Evolutionary conservation across 1,140 invertebrate species (phyloP).

Genomic region (Drosophila guanche): DNA sequence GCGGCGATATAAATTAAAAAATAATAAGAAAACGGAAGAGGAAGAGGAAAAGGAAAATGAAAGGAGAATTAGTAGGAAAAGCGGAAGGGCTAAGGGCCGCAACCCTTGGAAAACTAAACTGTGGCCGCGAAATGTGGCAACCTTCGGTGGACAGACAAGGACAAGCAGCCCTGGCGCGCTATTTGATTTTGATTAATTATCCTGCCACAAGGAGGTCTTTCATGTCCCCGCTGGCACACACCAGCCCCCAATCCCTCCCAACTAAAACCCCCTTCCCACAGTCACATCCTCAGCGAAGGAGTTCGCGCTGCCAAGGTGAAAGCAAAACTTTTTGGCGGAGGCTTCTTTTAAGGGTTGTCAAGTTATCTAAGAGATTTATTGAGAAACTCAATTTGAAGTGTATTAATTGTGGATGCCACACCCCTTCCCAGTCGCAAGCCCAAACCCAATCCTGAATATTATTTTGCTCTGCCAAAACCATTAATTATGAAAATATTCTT

Average conservation of each 20-base stretch:
- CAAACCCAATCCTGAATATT: conserved; percentile 18
- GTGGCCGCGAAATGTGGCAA: conserved; percentile 44
- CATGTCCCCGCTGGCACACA: conserved; percentile 52
- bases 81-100: conserved; percentile 2
- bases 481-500: conserved; percentile 65
- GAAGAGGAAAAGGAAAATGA: conserved; percentile 20
- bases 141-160: conserved; percentile 47
- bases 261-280: not conserved
- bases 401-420: conserved; percentile 68
- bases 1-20: conserved; percentile 40
- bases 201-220: conserved; percentile 57
- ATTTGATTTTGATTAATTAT: conserved; percentile 83
- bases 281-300: not conserved
- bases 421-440: not conserved
- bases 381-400: conserved; percentile 78
- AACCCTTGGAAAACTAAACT: conserved; percentile 46
- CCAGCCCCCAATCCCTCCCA: conserved; percentile 10
- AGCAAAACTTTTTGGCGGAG: conserved; percentile 54
- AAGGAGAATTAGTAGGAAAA: conserved; percentile 14
- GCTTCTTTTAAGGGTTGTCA: conserved; percentile 67
- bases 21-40: conserved; percentile 20
- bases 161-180: conserved; percentile 50
- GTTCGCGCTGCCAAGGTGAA: conserved; percentile 53
- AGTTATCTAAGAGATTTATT: conserved; percentile 80
- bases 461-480: conserved; percentile 40